Evolutionary conservation across 2,888 invertebrate species (phyloP).

Genomic region (Caenorhabditis afra): DNA sequence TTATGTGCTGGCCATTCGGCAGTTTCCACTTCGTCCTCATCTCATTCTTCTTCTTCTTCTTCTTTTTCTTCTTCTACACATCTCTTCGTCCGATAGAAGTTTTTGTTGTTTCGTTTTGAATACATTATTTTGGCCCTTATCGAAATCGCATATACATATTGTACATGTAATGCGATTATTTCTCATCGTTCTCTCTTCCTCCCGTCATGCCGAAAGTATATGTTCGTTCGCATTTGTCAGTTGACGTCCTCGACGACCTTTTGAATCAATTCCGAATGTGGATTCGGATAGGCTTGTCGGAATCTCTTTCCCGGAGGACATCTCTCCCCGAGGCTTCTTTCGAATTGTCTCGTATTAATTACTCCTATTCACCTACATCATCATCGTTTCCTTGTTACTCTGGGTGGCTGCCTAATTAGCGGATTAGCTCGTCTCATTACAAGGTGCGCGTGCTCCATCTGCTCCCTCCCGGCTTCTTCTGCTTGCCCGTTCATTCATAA

Average conservation of each 20-base stretch:
- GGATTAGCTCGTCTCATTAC: background rate
- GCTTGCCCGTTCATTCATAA: constrained; percentile 34
- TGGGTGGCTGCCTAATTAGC: constrained; percentile 20
- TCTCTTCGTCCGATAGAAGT: too few relatives aligned
- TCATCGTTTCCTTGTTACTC: background rate
- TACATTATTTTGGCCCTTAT: constrained; percentile 30
- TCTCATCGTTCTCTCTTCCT: background rate
- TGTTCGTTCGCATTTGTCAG: constrained; percentile 1
- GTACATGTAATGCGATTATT: constrained; percentile 49
- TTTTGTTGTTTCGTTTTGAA: background rate
- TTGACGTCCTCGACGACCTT: too few relatives aligned
- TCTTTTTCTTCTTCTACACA: too few relatives aligned
- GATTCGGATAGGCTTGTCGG: too few relatives aligned
- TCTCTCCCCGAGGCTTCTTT: too few relatives aligned
- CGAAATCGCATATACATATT: background rate
- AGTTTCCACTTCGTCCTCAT: too few relatives aligned
- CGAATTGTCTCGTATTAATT: too few relatives aligned
- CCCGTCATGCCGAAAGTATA: background rate
- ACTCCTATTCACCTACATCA: too few relatives aligned
- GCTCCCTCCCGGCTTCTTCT: constrained; percentile 8
- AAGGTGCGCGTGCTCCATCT: background rate
- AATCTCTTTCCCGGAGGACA: too few relatives aligned
- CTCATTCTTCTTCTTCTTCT: too few relatives aligned
- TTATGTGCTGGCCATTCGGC: too few relatives aligned
- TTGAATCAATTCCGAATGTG: too few relatives aligned